A percentile compares a stretch with the other conserved stretches of the same genome.
Evolutionary conservation across 2,888 invertebrate genomes (phyloP).

Genomic region (Diploptera punctata): DNA sequence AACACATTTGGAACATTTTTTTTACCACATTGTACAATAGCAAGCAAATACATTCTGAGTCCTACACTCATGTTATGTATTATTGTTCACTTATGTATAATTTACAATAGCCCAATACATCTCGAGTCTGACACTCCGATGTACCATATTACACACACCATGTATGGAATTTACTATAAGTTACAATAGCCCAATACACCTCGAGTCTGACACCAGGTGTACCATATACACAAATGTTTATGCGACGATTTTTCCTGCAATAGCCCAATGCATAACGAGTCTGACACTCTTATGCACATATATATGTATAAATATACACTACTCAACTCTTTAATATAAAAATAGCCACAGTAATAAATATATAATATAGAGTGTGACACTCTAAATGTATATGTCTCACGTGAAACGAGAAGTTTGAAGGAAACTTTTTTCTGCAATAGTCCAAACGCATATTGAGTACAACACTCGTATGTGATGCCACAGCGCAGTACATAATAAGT

Average conservation of each 20-base stretch:
- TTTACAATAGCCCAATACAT: constrained; percentile 39
- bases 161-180: constrained; percentile 35
- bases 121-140: constrained; percentile 39
- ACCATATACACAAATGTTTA: constrained; percentile 40
- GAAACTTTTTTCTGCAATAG: constrained; percentile 36
- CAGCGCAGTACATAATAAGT: constrained; percentile 35
- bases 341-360: constrained; percentile 37
- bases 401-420: constrained; percentile 8
- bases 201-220: constrained; percentile 41
- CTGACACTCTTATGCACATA: constrained; percentile 37
- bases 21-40: constrained; percentile 17
- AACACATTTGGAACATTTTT: neutral
- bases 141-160: constrained; percentile 38
- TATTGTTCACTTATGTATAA: constrained; percentile 26
- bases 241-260: constrained; percentile 40
- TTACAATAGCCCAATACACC: constrained; percentile 43
- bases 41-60: constrained; percentile 38
- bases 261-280: constrained; percentile 43
- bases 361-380: constrained; percentile 37
- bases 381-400: constrained; percentile 37
- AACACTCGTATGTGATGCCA: constrained; percentile 28
- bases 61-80: constrained; percentile 40
- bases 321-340: constrained; percentile 32
- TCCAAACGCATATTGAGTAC: constrained; percentile 29
- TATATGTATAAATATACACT: constrained; percentile 27